Evolutionary conservation across 2,113 vertebrate genomes (phyloP).

Genomic region (Periophthalmodon schlosseri): DNA sequence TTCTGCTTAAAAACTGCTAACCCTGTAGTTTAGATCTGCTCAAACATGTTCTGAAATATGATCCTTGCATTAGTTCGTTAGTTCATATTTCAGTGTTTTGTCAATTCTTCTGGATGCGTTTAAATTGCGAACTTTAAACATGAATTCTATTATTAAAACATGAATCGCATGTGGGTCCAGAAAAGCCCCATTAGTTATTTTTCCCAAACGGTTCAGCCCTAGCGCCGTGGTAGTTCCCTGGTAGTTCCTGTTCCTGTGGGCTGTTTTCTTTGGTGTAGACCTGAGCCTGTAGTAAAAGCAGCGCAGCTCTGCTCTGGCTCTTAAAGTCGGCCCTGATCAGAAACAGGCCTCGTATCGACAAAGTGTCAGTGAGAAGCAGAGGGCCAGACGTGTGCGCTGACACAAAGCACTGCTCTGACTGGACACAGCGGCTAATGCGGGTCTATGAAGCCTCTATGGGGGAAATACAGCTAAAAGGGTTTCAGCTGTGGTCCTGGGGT

Average conservation of each 20-base stretch:
- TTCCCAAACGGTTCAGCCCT: too few species aligned
- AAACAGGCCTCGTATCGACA: conserved; percentile 40
- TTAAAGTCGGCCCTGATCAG: conserved; percentile 40
- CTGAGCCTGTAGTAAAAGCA: neutral
- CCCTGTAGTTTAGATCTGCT: too few species aligned
- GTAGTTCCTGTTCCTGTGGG: neutral
- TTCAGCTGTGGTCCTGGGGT: neutral
- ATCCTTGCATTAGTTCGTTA: too few species aligned
- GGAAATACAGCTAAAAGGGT: conserved; percentile 4
- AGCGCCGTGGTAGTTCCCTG: too few species aligned
- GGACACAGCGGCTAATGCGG: neutral
- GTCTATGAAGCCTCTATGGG: neutral
- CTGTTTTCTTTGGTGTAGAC: neutral
- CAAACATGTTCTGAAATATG: too few species aligned
- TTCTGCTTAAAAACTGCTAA: too few species aligned
- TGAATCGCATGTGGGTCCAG: too few species aligned
- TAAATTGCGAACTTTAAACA: too few species aligned
- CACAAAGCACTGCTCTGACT: neutral
- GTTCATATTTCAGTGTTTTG: too few species aligned
- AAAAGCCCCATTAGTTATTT: too few species aligned
- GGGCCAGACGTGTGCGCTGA: conserved; percentile 26
- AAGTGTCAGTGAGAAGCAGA: conserved; percentile 43
- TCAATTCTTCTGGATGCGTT: too few species aligned
- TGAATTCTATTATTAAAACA: too few species aligned
- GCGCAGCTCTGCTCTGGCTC: conserved; percentile 4